These are phyloP conservation scores for Apotomis capreana DNA, from an alignment of 2,888 invertebrate genomes.

Conservation along the genomic window DNA sequence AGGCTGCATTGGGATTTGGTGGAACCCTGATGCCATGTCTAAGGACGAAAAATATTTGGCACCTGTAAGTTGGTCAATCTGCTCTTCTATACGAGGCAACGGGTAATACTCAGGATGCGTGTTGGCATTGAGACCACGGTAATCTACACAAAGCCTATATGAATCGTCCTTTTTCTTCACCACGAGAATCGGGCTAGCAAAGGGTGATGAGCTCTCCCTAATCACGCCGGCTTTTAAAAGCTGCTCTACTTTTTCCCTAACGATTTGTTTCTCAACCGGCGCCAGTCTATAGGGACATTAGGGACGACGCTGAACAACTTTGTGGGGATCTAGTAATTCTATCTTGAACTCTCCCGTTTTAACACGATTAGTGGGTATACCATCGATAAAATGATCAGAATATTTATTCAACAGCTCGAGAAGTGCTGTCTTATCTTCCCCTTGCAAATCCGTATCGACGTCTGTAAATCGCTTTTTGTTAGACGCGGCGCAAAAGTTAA, in stretches of 20 bases:
- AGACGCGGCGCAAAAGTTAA: not conserved
- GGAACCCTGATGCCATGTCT: conserved; percentile 50
- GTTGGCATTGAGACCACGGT: conserved; percentile 49
- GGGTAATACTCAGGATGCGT: conserved; percentile 45
- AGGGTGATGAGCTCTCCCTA: conserved; percentile 44
- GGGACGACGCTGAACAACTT: conserved; percentile 42
- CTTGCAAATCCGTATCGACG: not conserved
- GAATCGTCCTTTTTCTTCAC: conserved; percentile 41
- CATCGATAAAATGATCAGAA: conserved; percentile 41
- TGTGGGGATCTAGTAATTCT: conserved; percentile 24
- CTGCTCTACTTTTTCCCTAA: conserved; percentile 46
- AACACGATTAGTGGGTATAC: conserved; percentile 44
- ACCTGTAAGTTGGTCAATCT: conserved; percentile 33
- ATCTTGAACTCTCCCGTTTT: conserved; percentile 37
- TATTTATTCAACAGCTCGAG: not conserved
- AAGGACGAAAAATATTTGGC: conserved; percentile 46
- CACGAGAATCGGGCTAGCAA: conserved; percentile 50
- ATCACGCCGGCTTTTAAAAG: conserved; percentile 44
- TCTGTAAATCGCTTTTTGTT: not conserved
- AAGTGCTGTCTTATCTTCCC: not conserved
- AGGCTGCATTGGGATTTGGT: conserved; percentile 47
- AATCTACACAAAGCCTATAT: conserved; percentile 48
- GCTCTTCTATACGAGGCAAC: conserved; percentile 40
- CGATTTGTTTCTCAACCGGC: conserved; percentile 45
- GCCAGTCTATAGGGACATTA: conserved; percentile 42